Evolutionary conservation across 2,797 vertebrate species (phyloP).

Genomic region (Otolemur crassicaudatus): DNA sequence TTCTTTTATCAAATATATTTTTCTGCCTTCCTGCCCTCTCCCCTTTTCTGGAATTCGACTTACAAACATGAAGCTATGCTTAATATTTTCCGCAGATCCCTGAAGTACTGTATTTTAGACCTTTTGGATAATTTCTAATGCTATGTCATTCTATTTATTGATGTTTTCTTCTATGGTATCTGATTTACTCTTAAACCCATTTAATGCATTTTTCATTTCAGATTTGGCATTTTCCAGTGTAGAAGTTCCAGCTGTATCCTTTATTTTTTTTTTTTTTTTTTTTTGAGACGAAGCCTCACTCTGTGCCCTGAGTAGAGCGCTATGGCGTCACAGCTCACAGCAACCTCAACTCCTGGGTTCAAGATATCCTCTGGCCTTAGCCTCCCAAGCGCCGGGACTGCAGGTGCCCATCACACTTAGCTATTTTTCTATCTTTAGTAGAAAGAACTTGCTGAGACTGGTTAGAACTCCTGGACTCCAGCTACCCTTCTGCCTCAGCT

Average conservation of each 20-base stretch:
- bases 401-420: too few relatives aligned
- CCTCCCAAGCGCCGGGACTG: too few relatives aligned
- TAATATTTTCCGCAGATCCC: background rate
- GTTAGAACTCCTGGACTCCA: too few relatives aligned
- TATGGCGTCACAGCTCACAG: too few relatives aligned
- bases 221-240: background rate
- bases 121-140: background rate
- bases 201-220: conserved; percentile 6
- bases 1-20: background rate
- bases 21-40: background rate
- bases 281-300: too few relatives aligned
- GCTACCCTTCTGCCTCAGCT: too few relatives aligned
- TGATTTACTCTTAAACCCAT: background rate
- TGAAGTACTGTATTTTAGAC: background rate
- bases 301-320: too few relatives aligned
- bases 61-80: background rate
- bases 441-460: too few relatives aligned
- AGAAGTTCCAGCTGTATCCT: background rate
- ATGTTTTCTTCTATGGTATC: background rate
- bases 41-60: background rate
- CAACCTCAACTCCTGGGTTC: too few relatives aligned
- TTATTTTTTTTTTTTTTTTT: background rate
- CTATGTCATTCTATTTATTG: background rate
- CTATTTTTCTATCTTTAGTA: too few relatives aligned
- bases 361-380: too few relatives aligned